phyloP scores from a whole-genome alignment of 2,113 vertebrate genomes.

The Calypte anna region DNA sequence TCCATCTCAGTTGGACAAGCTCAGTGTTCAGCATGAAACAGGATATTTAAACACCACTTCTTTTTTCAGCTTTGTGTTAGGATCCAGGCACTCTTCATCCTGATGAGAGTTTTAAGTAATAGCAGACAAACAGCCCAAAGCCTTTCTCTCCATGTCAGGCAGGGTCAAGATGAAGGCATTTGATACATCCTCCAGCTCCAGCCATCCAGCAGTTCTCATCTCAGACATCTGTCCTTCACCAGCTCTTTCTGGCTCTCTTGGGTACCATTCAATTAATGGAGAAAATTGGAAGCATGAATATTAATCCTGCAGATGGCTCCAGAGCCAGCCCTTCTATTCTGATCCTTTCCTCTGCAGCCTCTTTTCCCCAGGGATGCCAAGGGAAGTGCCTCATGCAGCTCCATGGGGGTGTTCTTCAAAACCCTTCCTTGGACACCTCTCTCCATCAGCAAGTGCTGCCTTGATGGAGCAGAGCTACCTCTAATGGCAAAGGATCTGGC shows the following conservation, averaged over 20 bases:
- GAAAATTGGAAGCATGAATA: not conserved
- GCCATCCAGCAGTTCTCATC: not conserved
- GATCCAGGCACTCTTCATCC: not conserved
- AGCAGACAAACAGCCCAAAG: not conserved
- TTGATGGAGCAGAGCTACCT: not conserved
- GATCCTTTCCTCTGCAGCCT: not conserved
- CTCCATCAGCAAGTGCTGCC: not conserved
- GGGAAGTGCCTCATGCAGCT: fast-evolving
- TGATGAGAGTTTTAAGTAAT: not conserved
- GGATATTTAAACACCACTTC: not conserved
- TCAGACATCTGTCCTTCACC: not conserved
- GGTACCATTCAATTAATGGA: not conserved
- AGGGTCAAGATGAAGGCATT: not conserved
- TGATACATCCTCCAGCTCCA: not conserved
- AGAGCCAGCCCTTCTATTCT: not conserved
- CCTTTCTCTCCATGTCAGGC: not conserved
- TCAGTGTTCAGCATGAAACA: not conserved
- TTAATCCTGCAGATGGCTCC: not conserved
- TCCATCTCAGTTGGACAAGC: not conserved
- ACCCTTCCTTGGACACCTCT: not conserved
- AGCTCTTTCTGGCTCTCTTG: not conserved
- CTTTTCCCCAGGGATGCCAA: not conserved
- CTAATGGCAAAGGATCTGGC: not conserved
- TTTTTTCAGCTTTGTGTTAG: not conserved
- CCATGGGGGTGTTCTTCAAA: not conserved